Evolutionary conservation across 2,797 vertebrate species (phyloP), one percentile per base, ranked within the genome.

Genomic region (Syngnathus acus): DNA sequence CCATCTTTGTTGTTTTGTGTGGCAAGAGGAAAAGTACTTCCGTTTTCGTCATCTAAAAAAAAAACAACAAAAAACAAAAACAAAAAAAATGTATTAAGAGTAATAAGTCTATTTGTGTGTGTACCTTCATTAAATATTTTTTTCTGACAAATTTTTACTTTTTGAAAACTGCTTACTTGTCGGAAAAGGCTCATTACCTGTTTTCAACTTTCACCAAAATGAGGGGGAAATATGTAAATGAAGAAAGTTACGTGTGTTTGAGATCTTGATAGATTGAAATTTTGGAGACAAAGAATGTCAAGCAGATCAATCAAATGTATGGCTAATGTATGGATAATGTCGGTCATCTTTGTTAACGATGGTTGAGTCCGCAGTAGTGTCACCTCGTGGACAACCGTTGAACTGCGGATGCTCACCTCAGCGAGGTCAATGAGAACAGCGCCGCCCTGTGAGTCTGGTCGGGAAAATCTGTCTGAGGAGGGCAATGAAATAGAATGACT

Each of bases 391-490:
- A 51, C 9, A 47, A 21, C 16, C 0, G 5, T 3, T 2, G 3
- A 26, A 40, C 8, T 72, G 62, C 77, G 66, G 26, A 37, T 0
- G 9, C 17, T 72, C 26, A 65, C 69, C 70, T 68, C 65, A 26
- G 14, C 14, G 71, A 73, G 79, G 78, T 78, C 73, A 74, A 9
- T 65, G 68, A 47, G 43, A 50, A 82, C 75, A 88, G 86, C 84
- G 86, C 86, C 88, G 68, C 78, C 87, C 37, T 68, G 84, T 81
- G 89, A 85, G 89, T 90, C 87, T 90, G 83, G 65, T 55, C 10
- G 42, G 70, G 80, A 65, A 83, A 71, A 9, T 39, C 72, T 53
- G 86, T 88, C 86, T 88, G 82, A 66, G 61, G 1, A 50, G 32
- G 40, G n/a, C 40, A 43, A 62, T 43, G 6, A 23, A 62, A 7